Conservation (phyloP, 2,888 invertebrate species). For the Aplocera efformata region DNA sequence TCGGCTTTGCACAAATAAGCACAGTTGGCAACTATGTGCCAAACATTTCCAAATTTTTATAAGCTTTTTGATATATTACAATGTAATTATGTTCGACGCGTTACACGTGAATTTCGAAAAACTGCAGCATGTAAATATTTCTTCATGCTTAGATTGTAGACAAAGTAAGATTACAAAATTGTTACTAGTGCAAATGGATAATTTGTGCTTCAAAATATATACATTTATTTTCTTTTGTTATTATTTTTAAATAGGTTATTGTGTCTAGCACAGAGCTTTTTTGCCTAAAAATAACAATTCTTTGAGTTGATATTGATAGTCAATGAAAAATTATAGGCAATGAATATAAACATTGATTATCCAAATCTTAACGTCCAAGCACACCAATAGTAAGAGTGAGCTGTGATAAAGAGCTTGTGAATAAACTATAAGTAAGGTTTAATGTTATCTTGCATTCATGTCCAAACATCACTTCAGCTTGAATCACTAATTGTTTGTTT, state of each 20-base stretch:
- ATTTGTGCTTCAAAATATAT: slow-evolving; percentile 6
- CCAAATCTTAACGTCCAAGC: slow-evolving; percentile 25
- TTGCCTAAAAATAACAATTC: slow-evolving; percentile 7
- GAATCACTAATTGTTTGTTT: slow-evolving; percentile 15
- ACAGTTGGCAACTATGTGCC: slow-evolving; percentile 13
- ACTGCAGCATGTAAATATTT: too few relatives aligned
- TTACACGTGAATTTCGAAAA: too few relatives aligned
- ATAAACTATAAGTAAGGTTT: slow-evolving; percentile 44
- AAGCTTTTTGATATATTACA: slow-evolving; percentile 6
- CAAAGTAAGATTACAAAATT: too few relatives aligned
- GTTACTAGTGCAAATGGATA: too few relatives aligned
- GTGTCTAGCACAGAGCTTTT: slow-evolving; percentile 17
- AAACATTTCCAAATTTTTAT: slow-evolving; percentile 11
- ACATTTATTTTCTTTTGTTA: slow-evolving; percentile 5
- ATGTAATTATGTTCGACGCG: too few relatives aligned
- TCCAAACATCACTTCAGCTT: slow-evolving; percentile 28
- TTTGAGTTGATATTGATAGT: too few relatives aligned
- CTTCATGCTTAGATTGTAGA: too few relatives aligned
- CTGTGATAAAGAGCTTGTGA: slow-evolving; percentile 78
- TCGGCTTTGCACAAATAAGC: slow-evolving; percentile 11
- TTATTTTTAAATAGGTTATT: too few relatives aligned
- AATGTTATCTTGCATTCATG: slow-evolving; percentile 29
- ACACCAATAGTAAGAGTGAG: slow-evolving; percentile 61
- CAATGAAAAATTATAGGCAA: too few relatives aligned
- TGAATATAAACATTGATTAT: slow-evolving; percentile 9